phyloP scores from a whole-genome alignment of 2,113 vertebrate genomes.

The Pseudorectes ferrugineus region DNA sequence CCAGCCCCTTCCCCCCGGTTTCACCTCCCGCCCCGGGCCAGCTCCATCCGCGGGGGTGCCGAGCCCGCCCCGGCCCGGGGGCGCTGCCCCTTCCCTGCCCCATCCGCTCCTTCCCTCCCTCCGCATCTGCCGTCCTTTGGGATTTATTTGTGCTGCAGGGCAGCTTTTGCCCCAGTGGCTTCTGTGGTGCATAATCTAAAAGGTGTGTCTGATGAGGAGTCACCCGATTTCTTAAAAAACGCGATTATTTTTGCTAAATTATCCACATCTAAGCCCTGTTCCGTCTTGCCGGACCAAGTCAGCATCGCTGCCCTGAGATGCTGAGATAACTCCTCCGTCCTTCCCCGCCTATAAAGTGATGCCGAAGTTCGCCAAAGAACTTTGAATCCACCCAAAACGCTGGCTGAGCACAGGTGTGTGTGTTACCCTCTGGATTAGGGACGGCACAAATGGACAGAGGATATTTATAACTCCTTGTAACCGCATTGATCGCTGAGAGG shows the following conservation, averaged over 20 bases:
- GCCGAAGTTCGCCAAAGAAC: background rate
- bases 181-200: rapidly evolving
- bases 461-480: background rate
- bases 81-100: background rate
- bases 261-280: rapidly evolving
- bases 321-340: background rate
- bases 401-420: rapidly evolving
- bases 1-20: background rate
- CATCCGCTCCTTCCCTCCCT: rapidly evolving
- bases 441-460: rapidly evolving
- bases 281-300: rapidly evolving
- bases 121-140: rapidly evolving
- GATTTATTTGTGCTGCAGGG: background rate
- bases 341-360: background rate
- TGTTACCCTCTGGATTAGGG: background rate
- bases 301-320: rapidly evolving
- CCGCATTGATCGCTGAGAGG: background rate
- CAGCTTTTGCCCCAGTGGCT: background rate
- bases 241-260: rapidly evolving
- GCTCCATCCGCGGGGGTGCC: background rate
- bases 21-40: background rate
- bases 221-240: rapidly evolving
- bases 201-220: background rate
- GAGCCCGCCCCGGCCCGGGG: background rate
- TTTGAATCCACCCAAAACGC: rapidly evolving